These are phyloP conservation scores for Malurus elegans DNA, from an alignment of 2,113 vertebrate genomes.

Conservation along the genomic window DNA sequence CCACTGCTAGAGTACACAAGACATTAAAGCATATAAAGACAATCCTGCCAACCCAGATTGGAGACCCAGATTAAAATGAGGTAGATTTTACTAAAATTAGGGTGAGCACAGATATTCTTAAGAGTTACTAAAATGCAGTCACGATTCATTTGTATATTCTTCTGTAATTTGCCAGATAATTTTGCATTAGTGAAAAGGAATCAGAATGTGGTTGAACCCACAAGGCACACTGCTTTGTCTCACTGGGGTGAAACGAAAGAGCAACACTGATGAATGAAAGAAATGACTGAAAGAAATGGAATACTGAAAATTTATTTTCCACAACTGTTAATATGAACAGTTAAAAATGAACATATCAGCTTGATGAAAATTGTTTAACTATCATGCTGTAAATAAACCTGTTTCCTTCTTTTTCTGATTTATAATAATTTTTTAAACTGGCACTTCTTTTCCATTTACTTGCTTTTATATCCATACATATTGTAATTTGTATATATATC, in stretches of 20 bases:
- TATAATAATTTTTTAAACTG: background rate
- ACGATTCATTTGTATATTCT: background rate
- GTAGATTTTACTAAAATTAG: background rate
- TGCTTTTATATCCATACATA: background rate
- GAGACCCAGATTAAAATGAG: background rate
- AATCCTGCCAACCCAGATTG: background rate
- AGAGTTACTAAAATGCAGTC: background rate
- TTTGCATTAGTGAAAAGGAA: background rate
- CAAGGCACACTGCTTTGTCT: background rate
- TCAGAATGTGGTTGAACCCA: background rate
- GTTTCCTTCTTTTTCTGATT: background rate
- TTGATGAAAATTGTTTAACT: background rate
- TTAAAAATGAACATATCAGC: background rate
- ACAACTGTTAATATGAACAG: background rate
- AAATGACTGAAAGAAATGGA: background rate
- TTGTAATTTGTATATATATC: background rate
- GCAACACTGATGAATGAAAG: background rate
- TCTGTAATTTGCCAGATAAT: background rate
- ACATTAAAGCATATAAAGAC: background rate
- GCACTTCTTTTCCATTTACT: background rate
- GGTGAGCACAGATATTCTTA: background rate
- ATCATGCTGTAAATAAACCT: background rate
- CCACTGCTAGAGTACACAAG: background rate
- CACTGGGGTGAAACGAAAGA: background rate
- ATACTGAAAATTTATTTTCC: constrained; percentile 10